Conservation (phyloP, 1,140 invertebrate species). For the Scaptodrosophila lebanonensis region DNA sequence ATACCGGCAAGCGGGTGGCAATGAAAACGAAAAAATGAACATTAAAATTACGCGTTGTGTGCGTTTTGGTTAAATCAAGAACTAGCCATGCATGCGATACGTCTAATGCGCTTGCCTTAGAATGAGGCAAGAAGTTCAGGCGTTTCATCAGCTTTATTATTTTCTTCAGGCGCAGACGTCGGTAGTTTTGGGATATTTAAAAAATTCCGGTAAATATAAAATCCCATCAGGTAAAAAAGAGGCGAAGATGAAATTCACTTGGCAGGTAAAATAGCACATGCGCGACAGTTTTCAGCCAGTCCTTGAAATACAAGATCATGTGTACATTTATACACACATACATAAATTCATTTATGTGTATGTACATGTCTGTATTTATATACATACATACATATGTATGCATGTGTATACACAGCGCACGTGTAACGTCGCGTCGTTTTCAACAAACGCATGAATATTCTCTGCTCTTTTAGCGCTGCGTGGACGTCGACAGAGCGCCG, state of each 20-base stretch:
- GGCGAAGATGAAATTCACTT: background rate
- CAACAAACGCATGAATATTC: background rate
- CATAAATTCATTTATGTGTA: background rate
- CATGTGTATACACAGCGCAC: constrained; percentile 19
- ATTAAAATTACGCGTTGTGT: too few species aligned
- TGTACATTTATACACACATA: constrained; percentile 22
- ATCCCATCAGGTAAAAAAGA: constrained; percentile 38
- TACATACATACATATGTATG: background rate
- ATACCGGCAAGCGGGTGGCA: too few species aligned
- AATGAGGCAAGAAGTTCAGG: constrained; percentile 21
- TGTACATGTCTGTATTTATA: background rate
- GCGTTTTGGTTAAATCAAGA: too few species aligned
- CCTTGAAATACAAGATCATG: too few species aligned
- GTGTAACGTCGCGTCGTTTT: constrained; percentile 11
- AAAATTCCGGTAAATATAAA: constrained; percentile 30
- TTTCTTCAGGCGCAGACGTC: constrained; percentile 13
- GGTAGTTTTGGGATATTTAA: constrained; percentile 25
- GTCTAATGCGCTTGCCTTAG: background rate
- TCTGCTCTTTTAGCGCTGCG: constrained; percentile 3
- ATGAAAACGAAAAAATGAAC: too few species aligned
- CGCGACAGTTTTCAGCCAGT: too few species aligned
- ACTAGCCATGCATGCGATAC: too few species aligned
- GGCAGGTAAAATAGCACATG: constrained; percentile 8
- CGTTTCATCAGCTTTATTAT: constrained; percentile 30
- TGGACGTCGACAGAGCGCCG: constrained; percentile 2